A percentile compares a stretch with the other conserved stretches of the same genome.
These are phyloP conservation scores for Emydoidea blandingii DNA, from an alignment of 2,797 vertebrate species.

Conservation along the genomic window DNA sequence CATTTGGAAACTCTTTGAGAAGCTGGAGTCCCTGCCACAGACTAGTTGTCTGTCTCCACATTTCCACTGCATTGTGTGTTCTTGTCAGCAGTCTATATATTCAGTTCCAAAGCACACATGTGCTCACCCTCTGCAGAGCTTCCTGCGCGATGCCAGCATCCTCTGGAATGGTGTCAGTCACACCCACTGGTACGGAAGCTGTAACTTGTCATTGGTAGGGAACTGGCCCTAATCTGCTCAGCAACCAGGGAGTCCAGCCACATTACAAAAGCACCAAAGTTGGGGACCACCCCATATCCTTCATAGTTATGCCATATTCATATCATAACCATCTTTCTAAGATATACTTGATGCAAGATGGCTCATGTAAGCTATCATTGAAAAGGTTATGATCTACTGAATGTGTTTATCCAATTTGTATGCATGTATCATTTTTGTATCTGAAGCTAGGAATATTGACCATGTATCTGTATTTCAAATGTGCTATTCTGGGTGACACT, in stretches of 20 bases:
- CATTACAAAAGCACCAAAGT: not conserved
- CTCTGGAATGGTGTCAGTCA: not conserved
- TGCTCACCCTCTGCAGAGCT: not conserved
- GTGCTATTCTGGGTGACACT: too few relatives aligned
- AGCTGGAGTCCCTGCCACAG: rapidly evolving
- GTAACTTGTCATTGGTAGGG: not conserved
- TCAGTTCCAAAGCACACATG: not conserved
- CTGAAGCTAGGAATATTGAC: too few relatives aligned
- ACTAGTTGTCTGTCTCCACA: rapidly evolving
- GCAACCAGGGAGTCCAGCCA: not conserved
- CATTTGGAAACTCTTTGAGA: not conserved
- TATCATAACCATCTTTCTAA: too few relatives aligned
- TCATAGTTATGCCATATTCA: too few relatives aligned
- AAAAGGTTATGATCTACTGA: too few relatives aligned
- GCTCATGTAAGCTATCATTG: too few relatives aligned
- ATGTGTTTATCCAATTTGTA: too few relatives aligned
- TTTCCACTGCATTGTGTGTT: not conserved
- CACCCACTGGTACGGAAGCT: not conserved
- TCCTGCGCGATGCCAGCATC: not conserved
- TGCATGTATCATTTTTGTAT: too few relatives aligned
- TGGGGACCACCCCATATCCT: too few relatives aligned
- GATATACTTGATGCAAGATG: too few relatives aligned
- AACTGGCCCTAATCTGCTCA: not conserved
- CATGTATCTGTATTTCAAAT: too few relatives aligned
- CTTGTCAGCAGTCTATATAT: rapidly evolving